Evolutionary conservation across 2,888 invertebrate genomes (phyloP), one percentile per base, ranked within the genome.

Genomic region (Drosophila merina): DNA sequence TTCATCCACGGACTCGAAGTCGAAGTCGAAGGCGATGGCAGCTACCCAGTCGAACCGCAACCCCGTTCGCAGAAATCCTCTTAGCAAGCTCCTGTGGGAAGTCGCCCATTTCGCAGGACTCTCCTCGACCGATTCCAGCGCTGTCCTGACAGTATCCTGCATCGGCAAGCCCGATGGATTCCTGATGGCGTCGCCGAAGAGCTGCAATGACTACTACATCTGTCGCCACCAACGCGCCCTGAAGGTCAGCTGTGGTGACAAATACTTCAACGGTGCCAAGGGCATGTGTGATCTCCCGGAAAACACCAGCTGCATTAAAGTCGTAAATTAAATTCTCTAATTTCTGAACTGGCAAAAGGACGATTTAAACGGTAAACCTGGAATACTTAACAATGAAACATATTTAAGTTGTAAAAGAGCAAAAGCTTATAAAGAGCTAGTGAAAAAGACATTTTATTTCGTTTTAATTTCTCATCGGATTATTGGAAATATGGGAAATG

Each of bases 281-380:
- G 87, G 86, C 25, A 73, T 74, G 48, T 89, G 88, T 48, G 88
- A 88, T 79, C 59, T 81, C 9, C 88, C 87, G 1, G 76, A 86
- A 63, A 84, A 88, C 54, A 81, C 79, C 0, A 73, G 72, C 33
- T 88, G 88, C 26, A 56, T 76, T 20, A 81, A 72, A 40, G 20
- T 64, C 64, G 6, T 72, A 47, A 58, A 28, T 6, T 4, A 28
- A 28, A 28, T 28, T 6, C 28, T 6, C 6, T 28, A 28, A 2
- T 28, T 5, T 4, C 4, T 28, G 28, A 28, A 28, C 28, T 28
- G 28, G 6, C 28, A 28, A 4, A 28, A 28, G 5, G 28, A 5
- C 5, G 6, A 28, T 5, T 2, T 28, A 5, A 28, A 28, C 28
- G 28, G 3, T 5, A 28, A 28, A 28, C 28, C 28, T 28, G 6